Evolutionary conservation across 2,888 invertebrate species (phyloP).

Genomic region (Parasteatoda lunata): DNA sequence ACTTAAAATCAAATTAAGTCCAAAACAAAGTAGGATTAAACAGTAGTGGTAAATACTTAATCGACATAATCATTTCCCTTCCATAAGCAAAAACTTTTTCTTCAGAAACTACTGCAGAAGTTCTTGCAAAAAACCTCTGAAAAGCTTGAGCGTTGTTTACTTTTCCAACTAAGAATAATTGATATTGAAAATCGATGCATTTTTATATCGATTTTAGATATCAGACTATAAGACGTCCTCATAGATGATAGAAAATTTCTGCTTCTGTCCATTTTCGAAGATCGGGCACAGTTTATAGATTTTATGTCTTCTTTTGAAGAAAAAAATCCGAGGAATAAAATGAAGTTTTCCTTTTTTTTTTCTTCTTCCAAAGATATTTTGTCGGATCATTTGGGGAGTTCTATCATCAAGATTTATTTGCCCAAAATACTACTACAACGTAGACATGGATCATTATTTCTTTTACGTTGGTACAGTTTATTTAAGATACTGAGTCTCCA

Average conservation of each 20-base stretch:
- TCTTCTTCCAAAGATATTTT: constrained; percentile 11
- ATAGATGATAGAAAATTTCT: constrained; percentile 32
- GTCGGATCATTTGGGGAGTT: constrained; percentile 25
- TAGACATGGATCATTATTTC: constrained; percentile 10
- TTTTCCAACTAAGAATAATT: constrained; percentile 53
- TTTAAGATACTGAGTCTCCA: not conserved
- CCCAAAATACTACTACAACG: constrained; percentile 1
- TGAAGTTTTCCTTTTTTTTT: constrained; percentile 11
- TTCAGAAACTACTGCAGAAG: not conserved
- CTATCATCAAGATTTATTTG: constrained; percentile 19
- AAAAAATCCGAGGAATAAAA: not conserved
- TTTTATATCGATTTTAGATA: constrained; percentile 52
- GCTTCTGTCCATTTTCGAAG: constrained; percentile 9
- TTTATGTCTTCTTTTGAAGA: constrained; percentile 10
- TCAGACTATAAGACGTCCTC: constrained; percentile 10
- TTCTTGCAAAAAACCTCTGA: not conserved
- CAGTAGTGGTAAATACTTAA: constrained; percentile 50
- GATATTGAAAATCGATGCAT: constrained; percentile 56
- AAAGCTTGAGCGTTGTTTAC: constrained; percentile 41
- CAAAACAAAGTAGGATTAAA: constrained; percentile 21
- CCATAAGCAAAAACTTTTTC: not conserved
- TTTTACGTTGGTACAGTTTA: not conserved
- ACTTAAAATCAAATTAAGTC: constrained; percentile 21
- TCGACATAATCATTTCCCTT: constrained; percentile 47
- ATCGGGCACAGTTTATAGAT: constrained; percentile 41